Base-by-base conservation (phyloP, 2,888 invertebrate species). In the Drosophila pseudotalamancana region DNA sequence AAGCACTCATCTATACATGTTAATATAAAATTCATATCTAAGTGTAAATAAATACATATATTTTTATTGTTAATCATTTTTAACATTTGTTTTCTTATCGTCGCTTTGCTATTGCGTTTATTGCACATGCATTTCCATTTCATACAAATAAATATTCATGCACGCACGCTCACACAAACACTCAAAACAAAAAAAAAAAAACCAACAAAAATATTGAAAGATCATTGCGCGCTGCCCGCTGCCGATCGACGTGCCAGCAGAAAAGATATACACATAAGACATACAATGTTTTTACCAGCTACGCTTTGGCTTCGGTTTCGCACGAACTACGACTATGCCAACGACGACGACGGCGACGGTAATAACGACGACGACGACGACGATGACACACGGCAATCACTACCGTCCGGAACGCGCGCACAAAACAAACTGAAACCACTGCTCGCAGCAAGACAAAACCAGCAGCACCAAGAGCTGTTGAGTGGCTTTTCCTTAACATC, bases 121-220 rank as follows among this genome's bases (percentile, higher is more conserved):
- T 46, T 59, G 32, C 54, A 37, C 14, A 53, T 51, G 59, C 59
- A 48, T 61, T 61, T 46, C n/a, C 18, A 50, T 45, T 32, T 54
- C n/a, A 40, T 60, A 35, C 18, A 46, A 39, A 35, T 14, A 46
- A 39, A 43, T 19, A 39, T 56, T 51, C 42, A 51, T 34, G 39
- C 48, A 49, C 37, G 25, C 37, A 35, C 49, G 42, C 27, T 51
- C 37, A 35, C 46, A 43, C 48, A 59, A 40, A 18, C 51, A 55
- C 60, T 60, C 56, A 16, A 25, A 54, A 63, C 37, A 64, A 40
- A 48, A 70, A 80, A 76, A 64, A 77, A 77, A 67, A 75, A 72
- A 64, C 19, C 32, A 81, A 78, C 71, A 79, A 79, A 81, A 81
- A 66, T 74, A 70, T 72, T 73, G 50, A 70, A 73, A 72, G 72